Evolutionary conservation across 1,140 invertebrate genomes (phyloP), one percentile per base, ranked within the genome.

Genomic region (Batillaria attramentaria): DNA sequence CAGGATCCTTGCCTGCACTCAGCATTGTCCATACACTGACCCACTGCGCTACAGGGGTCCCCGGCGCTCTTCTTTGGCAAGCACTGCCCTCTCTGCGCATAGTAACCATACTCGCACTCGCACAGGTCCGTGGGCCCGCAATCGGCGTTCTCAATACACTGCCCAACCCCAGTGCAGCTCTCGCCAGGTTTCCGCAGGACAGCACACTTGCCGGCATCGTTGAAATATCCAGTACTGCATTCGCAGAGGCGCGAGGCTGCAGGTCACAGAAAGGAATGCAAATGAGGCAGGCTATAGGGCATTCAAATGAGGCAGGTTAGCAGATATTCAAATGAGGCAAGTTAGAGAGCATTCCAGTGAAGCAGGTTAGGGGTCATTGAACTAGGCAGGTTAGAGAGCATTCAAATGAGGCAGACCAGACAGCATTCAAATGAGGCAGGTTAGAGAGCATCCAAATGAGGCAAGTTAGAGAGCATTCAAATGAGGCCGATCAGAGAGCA

Each of bases 11-110:
- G 65, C 46, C 42, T 75, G 41, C 79, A 80, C 41, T 80, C 79
- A 2, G 79, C 74, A n/a, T 80, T 76, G 28, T 37, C 54, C n/a
- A 66, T 65, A 50, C 79, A 80, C 74, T 80, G 79, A 1, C 73
- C 79, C 35, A 43, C 70, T 6, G 42, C 73, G 37, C 42, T 57
- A 33, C 79, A 80, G 0, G 73, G 2, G 0, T 46, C 60, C 6
- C 79, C 79, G 2, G 46, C 79, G 37, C 46, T 35, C 73, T 54
- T 65, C 50, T 73, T 37, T 16, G n/a, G 16, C 31, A 28, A 20
- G 54, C 79, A 80, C 24, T 33, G 28, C 20, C 79, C 79, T 4
- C 28, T 16, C 8, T 76, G 43, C 20, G 46, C 50, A 50, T 72
- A 80, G 73, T 72, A 60, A 13, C 72, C 72, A 1, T 0, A 2